Evolutionary conservation across 2,888 invertebrate species (phyloP), one percentile per base, ranked within the genome.

Genomic region (Tetranychus truncatus): DNA sequence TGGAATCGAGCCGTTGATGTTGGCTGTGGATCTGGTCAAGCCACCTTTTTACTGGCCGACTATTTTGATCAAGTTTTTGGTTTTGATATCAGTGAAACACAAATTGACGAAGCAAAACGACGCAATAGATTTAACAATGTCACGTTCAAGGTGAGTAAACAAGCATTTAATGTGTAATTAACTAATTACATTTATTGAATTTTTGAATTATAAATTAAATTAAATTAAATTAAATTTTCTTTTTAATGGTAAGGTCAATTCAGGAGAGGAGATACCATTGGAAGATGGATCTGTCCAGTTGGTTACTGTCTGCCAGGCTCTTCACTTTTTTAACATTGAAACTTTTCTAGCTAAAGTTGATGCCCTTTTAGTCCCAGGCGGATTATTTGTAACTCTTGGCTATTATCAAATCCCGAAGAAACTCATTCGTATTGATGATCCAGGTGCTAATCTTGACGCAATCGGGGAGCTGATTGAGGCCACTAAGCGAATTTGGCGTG

Each of bases 11-110:
- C 84, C 9, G 79, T 84, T 4, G 85, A 85, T 80, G 82, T 85
- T 11, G 85, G 85, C 1, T 85, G 85, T 80, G 85, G 85, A 5
- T 81, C 82, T 21, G 85, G 85, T 18, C 85, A 85, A 79, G 83
- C 83, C 76, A 84, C 85, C 0, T 76, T 79, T 18, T 81, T 82
- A 8, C 78, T 85, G 55, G 81, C 83, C 1, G 80, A 81, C 1
- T 80, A 83, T 77, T 85, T 85, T 78, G 78, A 80, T 55, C 78
- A 81, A 72, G 84, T 85, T 11, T 79, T 83, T 44, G 85, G 85
- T 6, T 79, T 82, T 34, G 85, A 85, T 79, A 81, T 84, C 11
- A 83, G 84, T 75, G 77, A 80, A n/a, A 81, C 81, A 15, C 84
- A 84, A 77, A 81, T 85, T 55, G 78, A 80, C 6, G 80, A 82